Evolutionary conservation across 2,888 invertebrate species (phyloP).

Genomic region (Nasonia oneida): DNA sequence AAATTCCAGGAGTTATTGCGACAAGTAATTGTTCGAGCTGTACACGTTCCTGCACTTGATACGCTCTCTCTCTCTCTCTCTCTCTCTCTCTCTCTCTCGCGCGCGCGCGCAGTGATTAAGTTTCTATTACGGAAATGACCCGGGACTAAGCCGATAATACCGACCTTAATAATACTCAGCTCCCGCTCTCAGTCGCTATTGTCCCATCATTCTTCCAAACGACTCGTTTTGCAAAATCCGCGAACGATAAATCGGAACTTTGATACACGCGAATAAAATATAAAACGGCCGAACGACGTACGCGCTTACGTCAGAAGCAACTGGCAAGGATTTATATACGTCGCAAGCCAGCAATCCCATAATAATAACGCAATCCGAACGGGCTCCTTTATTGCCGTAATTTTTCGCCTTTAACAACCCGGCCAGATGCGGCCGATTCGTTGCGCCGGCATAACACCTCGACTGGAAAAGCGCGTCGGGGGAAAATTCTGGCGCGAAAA

Average conservation of each 20-base stretch:
- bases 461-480: background rate
- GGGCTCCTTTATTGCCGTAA: background rate
- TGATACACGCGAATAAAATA: background rate
- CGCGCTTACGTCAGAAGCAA: slow-evolving; percentile 8
- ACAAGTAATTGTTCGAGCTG: background rate
- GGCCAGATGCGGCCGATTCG: slow-evolving; percentile 23
- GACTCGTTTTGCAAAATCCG: background rate
- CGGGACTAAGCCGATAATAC: slow-evolving; percentile 44
- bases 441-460: background rate
- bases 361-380: background rate
- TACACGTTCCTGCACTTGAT: background rate
- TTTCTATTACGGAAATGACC: slow-evolving; percentile 44
- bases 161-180: slow-evolving; percentile 23
- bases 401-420: slow-evolving; percentile 21
- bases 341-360: background rate
- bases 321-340: slow-evolving; percentile 19
- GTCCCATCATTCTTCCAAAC: slow-evolving; percentile 17
- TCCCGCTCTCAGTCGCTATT: background rate
- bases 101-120: slow-evolving; percentile 31
- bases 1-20: background rate
- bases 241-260: background rate
- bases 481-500: slow-evolving; percentile 26
- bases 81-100: background rate
- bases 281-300: background rate
- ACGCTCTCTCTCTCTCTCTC: background rate